phyloP scores from a whole-genome alignment of 2,888 invertebrate genomes.

The Hydroisotoma schaefferi region DNA sequence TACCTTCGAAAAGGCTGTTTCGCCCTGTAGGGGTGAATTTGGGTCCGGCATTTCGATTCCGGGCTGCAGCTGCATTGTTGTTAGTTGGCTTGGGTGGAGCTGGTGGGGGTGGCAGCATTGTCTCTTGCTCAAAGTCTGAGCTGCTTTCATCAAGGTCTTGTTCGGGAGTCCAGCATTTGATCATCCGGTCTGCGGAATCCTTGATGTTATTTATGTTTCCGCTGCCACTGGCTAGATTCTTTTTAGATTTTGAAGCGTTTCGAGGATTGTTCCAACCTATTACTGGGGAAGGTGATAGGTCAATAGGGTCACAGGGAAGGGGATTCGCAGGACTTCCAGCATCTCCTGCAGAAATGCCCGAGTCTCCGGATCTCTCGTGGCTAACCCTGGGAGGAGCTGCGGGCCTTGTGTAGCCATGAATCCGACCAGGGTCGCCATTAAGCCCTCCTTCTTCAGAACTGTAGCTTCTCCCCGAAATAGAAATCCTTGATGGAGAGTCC shows the following conservation, averaged over 20 bases:
- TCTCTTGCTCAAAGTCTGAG: slow-evolving; percentile 47
- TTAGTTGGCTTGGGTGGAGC: slow-evolving; percentile 10
- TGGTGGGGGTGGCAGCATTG: slow-evolving; percentile 13
- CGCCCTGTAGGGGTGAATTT: slow-evolving; percentile 33
- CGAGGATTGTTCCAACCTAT: neutral
- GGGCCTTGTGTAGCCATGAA: slow-evolving; percentile 50
- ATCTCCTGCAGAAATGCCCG: slow-evolving; percentile 73
- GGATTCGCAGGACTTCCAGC: slow-evolving; percentile 57
- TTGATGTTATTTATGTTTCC: neutral
- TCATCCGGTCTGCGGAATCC: slow-evolving; percentile 11
- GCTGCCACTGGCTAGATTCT: neutral
- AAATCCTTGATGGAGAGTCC: slow-evolving; percentile 56
- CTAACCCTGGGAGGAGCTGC: slow-evolving; percentile 50
- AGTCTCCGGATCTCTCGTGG: slow-evolving; percentile 74
- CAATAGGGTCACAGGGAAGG: slow-evolving; percentile 1
- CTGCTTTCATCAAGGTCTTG: slow-evolving; percentile 77
- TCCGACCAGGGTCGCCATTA: slow-evolving; percentile 48
- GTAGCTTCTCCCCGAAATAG: slow-evolving; percentile 54
- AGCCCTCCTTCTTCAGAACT: slow-evolving; percentile 42
- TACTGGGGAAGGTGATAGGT: neutral
- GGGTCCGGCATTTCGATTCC: slow-evolving; percentile 5
- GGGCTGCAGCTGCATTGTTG: neutral
- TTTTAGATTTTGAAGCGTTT: neutral
- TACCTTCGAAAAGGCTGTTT: slow-evolving; percentile 39
- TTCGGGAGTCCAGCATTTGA: slow-evolving; percentile 72